Evolutionary conservation across 2,113 vertebrate genomes (phyloP).

Genomic region (Stictonetta naevosa): DNA sequence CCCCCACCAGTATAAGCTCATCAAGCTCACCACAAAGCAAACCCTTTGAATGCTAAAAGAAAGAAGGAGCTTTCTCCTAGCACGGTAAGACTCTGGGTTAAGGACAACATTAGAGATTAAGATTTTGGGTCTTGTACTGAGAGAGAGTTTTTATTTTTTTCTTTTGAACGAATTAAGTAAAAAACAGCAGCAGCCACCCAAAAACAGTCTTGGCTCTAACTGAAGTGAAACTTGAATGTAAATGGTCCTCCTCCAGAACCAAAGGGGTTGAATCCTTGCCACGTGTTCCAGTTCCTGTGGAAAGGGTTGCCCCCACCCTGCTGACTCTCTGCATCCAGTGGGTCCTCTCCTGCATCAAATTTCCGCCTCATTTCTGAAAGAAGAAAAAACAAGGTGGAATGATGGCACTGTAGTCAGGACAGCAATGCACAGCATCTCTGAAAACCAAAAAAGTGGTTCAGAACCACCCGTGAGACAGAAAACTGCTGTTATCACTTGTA

Average conservation of each 20-base stretch:
- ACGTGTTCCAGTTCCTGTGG: slow-evolving; percentile 87
- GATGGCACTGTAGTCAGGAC: fast-evolving
- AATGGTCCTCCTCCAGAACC: slow-evolving; percentile 93
- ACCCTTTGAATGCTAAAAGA: not conserved
- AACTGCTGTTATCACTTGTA: too few relatives aligned
- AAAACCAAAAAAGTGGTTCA: not conserved
- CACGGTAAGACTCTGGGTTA: slow-evolving; percentile 69
- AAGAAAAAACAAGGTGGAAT: slow-evolving; percentile 2
- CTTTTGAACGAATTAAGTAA: slow-evolving; percentile 64
- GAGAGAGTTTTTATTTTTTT: slow-evolving; percentile 49
- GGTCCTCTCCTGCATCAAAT: slow-evolving; percentile 95
- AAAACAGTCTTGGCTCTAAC: slow-evolving; percentile 82
- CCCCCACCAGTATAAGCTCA: not conserved
- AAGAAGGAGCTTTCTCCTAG: not conserved
- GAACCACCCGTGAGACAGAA: not conserved
- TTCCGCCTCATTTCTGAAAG: slow-evolving; percentile 93
- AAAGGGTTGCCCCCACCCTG: slow-evolving; percentile 87
- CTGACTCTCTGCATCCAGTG: slow-evolving; percentile 94
- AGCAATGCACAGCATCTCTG: not conserved
- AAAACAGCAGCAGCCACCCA: slow-evolving; percentile 56
- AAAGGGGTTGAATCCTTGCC: slow-evolving; percentile 97
- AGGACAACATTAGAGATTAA: slow-evolving; percentile 62
- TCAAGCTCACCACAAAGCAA: not conserved
- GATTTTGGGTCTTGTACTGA: slow-evolving; percentile 69
- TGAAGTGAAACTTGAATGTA: slow-evolving; percentile 95